Percentiles rank a stretch among this genome's conserved stretches.
Evolutionary conservation across 2,113 vertebrate species (phyloP).

Genomic region (Solea solea): DNA sequence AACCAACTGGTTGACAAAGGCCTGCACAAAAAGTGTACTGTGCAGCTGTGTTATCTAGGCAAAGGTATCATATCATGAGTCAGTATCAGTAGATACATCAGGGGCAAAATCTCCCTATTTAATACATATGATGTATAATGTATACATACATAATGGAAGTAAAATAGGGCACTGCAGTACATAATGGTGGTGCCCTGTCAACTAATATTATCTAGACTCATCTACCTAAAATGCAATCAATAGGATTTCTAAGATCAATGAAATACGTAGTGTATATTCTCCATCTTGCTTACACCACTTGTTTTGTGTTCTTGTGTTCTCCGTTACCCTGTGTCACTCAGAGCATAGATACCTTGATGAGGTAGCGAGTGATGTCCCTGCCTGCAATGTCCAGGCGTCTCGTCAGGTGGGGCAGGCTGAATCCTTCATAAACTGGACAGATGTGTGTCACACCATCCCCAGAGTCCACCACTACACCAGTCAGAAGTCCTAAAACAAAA

Average conservation of each 20-base stretch:
- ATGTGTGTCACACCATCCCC: constrained; percentile 98
- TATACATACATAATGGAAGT: no score
- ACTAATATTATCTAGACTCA: background rate
- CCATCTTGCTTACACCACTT: background rate
- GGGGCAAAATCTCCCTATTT: no score
- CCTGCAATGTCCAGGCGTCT: constrained; percentile 96
- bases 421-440: constrained; percentile 98
- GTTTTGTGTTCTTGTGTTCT: no score
- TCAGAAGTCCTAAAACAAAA: constrained; percentile 86
- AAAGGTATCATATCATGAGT: no score
- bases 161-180: no score
- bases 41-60: no score
- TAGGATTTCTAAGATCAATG: background rate
- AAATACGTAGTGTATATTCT: background rate
- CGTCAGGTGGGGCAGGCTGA: constrained; percentile 96
- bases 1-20: no score
- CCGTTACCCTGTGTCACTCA: no score
- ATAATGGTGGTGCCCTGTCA: background rate
- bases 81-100: no score
- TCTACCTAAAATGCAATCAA: background rate
- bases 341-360: constrained; percentile 75
- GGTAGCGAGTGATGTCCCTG: constrained; percentile 97
- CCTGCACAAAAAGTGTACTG: no score
- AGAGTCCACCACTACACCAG: constrained; percentile 97
- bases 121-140: no score